Conservation (phyloP, 1,140 invertebrate species). For the Ceratoteleas bidentatus region DNA sequence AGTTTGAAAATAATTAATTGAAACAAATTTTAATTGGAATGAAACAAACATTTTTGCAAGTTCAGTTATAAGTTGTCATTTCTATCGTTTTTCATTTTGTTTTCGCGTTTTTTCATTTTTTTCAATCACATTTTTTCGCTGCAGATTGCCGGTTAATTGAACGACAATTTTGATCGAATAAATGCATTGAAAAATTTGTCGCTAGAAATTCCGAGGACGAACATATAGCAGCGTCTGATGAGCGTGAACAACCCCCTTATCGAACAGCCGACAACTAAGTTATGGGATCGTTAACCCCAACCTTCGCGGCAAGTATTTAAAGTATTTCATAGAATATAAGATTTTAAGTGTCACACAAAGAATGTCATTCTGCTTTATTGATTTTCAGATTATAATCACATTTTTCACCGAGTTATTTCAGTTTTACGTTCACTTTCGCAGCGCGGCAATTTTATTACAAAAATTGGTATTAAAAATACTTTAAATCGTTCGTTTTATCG, state of each 20-base stretch:
- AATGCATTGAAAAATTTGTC: constrained; percentile 10
- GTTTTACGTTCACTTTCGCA: constrained; percentile 9
- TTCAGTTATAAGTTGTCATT: too few relatives aligned
- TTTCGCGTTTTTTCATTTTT: too few relatives aligned
- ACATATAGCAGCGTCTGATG: constrained; percentile 30
- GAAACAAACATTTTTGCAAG: too few relatives aligned
- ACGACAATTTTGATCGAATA: not conserved
- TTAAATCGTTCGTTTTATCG: not conserved
- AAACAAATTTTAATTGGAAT: too few relatives aligned
- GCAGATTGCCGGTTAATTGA: too few relatives aligned
- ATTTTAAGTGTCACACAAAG: constrained; percentile 54
- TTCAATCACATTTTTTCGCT: too few relatives aligned
- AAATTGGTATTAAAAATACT: constrained; percentile 1
- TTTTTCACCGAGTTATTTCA: constrained; percentile 40
- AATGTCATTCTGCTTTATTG: constrained; percentile 43
- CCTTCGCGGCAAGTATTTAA: constrained; percentile 49
- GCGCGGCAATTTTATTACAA: not conserved
- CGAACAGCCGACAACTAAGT: constrained; percentile 55
- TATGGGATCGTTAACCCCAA: constrained; percentile 62
- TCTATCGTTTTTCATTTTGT: too few relatives aligned
- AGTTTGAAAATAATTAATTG: too few relatives aligned
- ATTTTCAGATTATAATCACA: constrained; percentile 51
- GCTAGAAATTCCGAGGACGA: constrained; percentile 21
- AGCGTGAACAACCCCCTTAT: constrained; percentile 40
- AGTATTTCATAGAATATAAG: constrained; percentile 56